Evolutionary conservation across 2,888 invertebrate genomes (phyloP).

Genomic region (Uloborus plumipes): DNA sequence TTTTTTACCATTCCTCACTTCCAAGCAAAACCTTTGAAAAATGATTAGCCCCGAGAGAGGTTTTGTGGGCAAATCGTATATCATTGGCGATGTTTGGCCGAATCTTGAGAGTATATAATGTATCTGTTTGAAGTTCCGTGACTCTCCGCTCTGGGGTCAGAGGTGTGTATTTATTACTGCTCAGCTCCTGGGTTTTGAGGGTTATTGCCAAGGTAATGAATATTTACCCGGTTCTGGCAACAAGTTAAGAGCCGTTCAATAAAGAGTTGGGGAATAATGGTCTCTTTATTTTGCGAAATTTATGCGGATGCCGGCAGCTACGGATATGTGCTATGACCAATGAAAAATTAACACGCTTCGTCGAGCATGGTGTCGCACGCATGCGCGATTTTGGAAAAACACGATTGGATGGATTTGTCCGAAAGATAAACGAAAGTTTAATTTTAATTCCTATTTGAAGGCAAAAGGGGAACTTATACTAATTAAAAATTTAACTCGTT

Average conservation of each 20-base stretch:
- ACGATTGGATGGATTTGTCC: too few relatives aligned
- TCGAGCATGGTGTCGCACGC: background rate
- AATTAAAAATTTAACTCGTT: background rate
- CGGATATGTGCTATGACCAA: constrained; percentile 39
- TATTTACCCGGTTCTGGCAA: too few relatives aligned
- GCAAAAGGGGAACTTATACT: background rate
- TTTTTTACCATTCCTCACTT: too few relatives aligned
- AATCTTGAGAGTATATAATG: background rate
- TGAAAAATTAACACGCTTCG: constrained; percentile 35
- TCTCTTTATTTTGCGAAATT: constrained; percentile 21
- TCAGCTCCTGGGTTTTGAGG: constrained; percentile 16
- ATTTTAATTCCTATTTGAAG: background rate
- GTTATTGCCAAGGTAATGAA: too few relatives aligned
- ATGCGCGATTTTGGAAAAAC: too few relatives aligned
- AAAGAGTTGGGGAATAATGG: background rate
- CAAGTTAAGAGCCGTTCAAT: background rate
- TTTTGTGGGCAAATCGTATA: constrained; percentile 26
- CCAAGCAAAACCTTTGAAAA: constrained; percentile 10
- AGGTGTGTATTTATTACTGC: constrained; percentile 29
- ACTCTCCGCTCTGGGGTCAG: constrained; percentile 9
- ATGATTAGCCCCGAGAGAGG: constrained; percentile 17
- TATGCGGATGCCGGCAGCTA: constrained; percentile 30
- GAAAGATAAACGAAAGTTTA: background rate
- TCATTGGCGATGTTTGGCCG: constrained; percentile 19
- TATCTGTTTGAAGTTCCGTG: constrained; percentile 5